Conservation (phyloP, 2,888 invertebrate genomes). For the Molorchus minor region DNA sequence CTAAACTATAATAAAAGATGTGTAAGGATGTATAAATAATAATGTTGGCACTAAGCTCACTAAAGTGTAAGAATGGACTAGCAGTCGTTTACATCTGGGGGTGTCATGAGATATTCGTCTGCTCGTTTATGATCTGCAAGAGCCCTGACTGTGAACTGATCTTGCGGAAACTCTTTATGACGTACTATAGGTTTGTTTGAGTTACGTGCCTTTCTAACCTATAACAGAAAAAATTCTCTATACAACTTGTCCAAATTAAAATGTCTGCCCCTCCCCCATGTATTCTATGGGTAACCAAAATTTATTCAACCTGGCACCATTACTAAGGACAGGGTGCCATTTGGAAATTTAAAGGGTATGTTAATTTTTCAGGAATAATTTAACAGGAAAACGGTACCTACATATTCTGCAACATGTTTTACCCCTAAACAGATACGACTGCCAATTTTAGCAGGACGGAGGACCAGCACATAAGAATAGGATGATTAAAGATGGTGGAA, state of each 20-base stretch:
- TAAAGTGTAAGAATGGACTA: conserved; percentile 66
- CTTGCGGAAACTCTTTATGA: conserved; percentile 95
- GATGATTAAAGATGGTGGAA: too few relatives aligned
- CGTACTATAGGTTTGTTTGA: conserved; percentile 89
- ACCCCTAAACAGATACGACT: too few relatives aligned
- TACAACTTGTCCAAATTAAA: background rate
- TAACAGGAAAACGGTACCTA: too few relatives aligned
- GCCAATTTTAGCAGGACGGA: too few relatives aligned
- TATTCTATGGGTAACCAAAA: too few relatives aligned
- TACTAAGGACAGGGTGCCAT: too few relatives aligned
- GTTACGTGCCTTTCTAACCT: conserved; percentile 73
- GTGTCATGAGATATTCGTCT: conserved; percentile 87
- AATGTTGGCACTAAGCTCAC: conserved; percentile 59
- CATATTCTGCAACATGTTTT: too few relatives aligned
- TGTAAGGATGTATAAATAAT: conserved; percentile 27
- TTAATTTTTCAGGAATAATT: too few relatives aligned
- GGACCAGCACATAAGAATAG: too few relatives aligned
- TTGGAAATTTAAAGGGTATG: too few relatives aligned
- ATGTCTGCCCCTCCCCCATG: background rate
- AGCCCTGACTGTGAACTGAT: conserved; percentile 89
- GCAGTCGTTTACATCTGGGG: conserved; percentile 88
- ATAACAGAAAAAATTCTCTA: conserved; percentile 20
- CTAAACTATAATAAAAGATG: conserved; percentile 7
- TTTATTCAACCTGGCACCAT: too few relatives aligned
- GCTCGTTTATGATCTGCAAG: conserved; percentile 92